Conservation (phyloP, 2,113 vertebrate species). For the Oryzias curvinotus region DNA sequence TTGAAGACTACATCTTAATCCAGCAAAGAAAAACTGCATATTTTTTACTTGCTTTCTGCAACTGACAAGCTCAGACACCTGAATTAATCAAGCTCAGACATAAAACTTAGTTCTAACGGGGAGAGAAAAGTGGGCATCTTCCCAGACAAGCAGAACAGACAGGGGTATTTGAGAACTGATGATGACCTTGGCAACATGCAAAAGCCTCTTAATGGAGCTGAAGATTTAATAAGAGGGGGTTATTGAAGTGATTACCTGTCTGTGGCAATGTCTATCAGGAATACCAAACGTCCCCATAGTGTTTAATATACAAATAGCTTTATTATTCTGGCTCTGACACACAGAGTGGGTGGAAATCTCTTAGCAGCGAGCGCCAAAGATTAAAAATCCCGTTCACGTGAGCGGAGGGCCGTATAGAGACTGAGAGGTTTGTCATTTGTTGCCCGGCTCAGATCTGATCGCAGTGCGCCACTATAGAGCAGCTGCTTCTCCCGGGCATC, state of each 20-base stretch:
- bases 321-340: constrained; percentile 40
- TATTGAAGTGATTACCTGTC: constrained; percentile 48
- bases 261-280: constrained; percentile 40
- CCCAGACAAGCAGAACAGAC: constrained; percentile 3
- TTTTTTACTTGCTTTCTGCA: no score
- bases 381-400: constrained; percentile 51
- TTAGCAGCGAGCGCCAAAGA: constrained; percentile 31
- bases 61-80: no score
- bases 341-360: constrained; percentile 55
- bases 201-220: constrained; percentile 13
- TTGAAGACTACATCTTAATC: no score
- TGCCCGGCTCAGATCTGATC: constrained; percentile 34
- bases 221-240: constrained; percentile 44
- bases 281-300: constrained; percentile 49
- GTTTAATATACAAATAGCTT: constrained; percentile 62
- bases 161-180: constrained; percentile 24
- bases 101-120: no score
- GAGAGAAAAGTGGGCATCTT: neutral
- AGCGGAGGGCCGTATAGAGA: constrained; percentile 32
- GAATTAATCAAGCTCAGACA: no score
- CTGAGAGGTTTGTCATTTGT: constrained; percentile 41
- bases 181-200: constrained; percentile 60
- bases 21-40: no score
- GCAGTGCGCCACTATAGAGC: constrained; percentile 23
- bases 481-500: constrained; percentile 44